Percentiles rank a stretch among this genome's conserved stretches.
These are phyloP conservation scores for Meghimatium bilineatum DNA, from an alignment of 2,888 invertebrate genomes.

Conservation along the genomic window DNA sequence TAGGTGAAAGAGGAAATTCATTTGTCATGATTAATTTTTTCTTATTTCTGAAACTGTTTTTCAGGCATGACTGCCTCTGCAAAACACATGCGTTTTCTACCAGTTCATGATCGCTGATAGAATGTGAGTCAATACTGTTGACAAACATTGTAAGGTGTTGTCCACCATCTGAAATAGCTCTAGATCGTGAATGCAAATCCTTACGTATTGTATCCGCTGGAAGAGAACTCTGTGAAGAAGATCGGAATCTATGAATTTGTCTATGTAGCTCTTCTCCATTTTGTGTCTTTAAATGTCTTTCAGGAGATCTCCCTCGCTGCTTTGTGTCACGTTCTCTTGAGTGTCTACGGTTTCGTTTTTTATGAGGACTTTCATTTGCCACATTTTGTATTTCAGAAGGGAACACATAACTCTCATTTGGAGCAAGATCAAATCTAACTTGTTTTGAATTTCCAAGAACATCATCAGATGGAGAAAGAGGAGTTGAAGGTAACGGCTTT, in stretches of 20 bases:
- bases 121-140: neutral
- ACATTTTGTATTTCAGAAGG: neutral
- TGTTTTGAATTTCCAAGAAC: neutral
- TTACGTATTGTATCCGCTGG: neutral
- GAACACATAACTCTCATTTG: conserved; percentile 42
- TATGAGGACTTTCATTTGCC: neutral
- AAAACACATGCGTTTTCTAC: neutral
- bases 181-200: neutral
- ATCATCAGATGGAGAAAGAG: conserved; percentile 43
- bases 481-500: conserved; percentile 46
- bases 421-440: conserved; percentile 12
- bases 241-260: neutral
- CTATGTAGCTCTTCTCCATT: neutral
- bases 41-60: neutral
- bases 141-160: neutral
- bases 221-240: neutral
- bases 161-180: neutral
- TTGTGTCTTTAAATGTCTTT: neutral
- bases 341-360: neutral
- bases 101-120: neutral
- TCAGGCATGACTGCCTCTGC: neutral
- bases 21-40: neutral
- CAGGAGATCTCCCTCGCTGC: neutral
- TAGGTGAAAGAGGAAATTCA: neutral
- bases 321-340: neutral